Base-by-base conservation (phyloP, 1,140 invertebrate genomes). In the Oreohelix idahoensis region DNA sequence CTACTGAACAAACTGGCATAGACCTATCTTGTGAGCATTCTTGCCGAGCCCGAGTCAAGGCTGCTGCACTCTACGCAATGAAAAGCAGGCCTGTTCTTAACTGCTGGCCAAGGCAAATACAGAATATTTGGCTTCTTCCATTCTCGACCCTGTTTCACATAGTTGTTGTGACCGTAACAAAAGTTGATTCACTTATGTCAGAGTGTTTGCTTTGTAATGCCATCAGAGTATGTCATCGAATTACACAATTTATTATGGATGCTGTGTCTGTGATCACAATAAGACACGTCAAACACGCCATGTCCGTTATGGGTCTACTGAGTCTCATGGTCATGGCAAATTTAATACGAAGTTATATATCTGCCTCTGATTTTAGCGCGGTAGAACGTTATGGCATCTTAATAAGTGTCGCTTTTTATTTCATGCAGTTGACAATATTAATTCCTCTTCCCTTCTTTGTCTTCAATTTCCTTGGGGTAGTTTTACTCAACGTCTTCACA, bases 401-500 rank as follows among this genome's bases (percentile, higher is more conserved):
- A 45, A 53, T 80, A 26, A 87, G 87, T 0, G 73, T 89, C 5
- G 10, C 89, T 2, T 81, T 90, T 42, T 90, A 90, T 76, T 58
- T 85, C 13, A 42, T 88, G 10, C 81, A 88, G 74, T 83, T 86
- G 69, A 81, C 90, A 45, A 85, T 87, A 1, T 79, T 91, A 20
- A 74, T 89, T 45, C 88, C 88, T 8, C 58, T 89, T 29, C 87
- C 87, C 26, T 78, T 88, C 71, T 85, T 86, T 32, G 81, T 90
- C 35, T 87, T 85, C 58, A 89, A 89, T 78, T 88, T 87, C 78
- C 77, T 88, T 8, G 88, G 88, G 26, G 80, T 99, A 39, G 95
- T 96, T 49, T 94, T 97, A 81, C 99, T 98, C 92, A 99, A 99
- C 94, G 96, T 97, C 76, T 99, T 99, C 92, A 97, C 97, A 51